These are phyloP conservation scores for Isaurus tuberculatus DNA, from an alignment of 92 coral and sea anemone species.

Conservation along the genomic window DNA sequence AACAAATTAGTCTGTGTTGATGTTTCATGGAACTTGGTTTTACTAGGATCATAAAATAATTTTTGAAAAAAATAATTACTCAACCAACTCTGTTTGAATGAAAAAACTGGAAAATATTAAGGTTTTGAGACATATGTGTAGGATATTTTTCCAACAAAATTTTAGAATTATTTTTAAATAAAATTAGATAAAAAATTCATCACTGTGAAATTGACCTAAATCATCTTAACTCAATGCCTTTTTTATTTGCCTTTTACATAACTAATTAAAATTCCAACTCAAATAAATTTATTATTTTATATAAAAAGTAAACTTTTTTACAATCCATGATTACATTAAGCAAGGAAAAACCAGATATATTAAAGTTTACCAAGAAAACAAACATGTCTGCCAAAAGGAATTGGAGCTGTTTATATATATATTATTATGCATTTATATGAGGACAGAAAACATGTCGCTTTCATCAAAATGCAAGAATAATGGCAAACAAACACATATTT, in stretches of 20 bases:
- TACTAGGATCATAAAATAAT: too few relatives aligned
- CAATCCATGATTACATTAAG: not conserved
- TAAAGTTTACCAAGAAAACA: constrained; percentile 1
- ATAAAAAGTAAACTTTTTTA: not conserved
- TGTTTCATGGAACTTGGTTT: too few relatives aligned
- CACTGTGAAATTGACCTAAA: too few relatives aligned
- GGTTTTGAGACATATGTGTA: too few relatives aligned
- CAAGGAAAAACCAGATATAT: not conserved
- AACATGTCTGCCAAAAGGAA: not conserved
- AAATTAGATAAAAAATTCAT: too few relatives aligned
- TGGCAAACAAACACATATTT: not conserved
- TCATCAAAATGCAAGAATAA: not conserved
- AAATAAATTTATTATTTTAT: too few relatives aligned
- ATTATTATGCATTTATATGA: not conserved
- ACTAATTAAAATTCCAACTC: not conserved
- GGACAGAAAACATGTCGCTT: not conserved
- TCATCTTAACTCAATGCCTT: not conserved
- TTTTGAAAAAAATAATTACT: too few relatives aligned
- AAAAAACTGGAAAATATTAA: too few relatives aligned
- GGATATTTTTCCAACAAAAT: too few relatives aligned
- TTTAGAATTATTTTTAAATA: too few relatives aligned
- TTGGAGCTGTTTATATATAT: not conserved
- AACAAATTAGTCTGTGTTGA: too few relatives aligned
- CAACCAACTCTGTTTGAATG: too few relatives aligned
- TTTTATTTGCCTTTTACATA: not conserved